Evolutionary conservation across 2,797 vertebrate species (phyloP), one percentile per base, ranked within the genome.

Genomic region (Rhadinocentrus ornatus): DNA sequence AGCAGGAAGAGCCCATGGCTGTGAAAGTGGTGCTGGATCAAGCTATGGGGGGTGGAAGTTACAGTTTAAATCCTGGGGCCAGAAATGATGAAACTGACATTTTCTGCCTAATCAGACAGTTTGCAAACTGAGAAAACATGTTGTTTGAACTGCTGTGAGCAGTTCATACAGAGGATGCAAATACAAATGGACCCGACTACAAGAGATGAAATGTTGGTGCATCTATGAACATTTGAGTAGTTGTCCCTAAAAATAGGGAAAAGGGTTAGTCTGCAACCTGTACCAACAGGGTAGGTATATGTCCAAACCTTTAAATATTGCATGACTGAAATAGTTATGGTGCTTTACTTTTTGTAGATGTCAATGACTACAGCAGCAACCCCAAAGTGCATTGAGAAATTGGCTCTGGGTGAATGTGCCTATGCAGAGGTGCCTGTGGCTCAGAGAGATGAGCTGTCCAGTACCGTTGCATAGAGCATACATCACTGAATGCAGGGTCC

Each of bases 401-500:
- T 88, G 86, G 83, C 81, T 83, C 52, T 48, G 58, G 81, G 75
- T 71, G 73, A 66, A 78, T 76, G 83, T 88, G 86, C 86, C 89
- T 85, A 86, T 88, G 89, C 85, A 86, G 88, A 89, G 79, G 61
- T 88, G 86, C 81, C 83, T 59, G 70, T 84, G 87, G 84, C 83
- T 75, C 78, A 85, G 83, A 91, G 84, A 86, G 83, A 91, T 92
- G 84, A 91, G 80, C 87, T 91, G 91, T 90, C 90, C 71, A 48
- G 61, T 76, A 74, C 71, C 50, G 83, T 91, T 86, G 88, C 65
- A 48, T 59, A 69, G 81, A 87, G 86, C 89, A 92, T 92, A 88
- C 84, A 92, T 92, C 90, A 93, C 80, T 20, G 62, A 73, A 77
- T 7, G 52, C 80, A 72, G 73, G 67, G 57, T 69, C 5, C 20